These are phyloP conservation scores for Neocrepidodera transversa DNA, from an alignment of 2,888 invertebrate species.

Conservation along the genomic window DNA sequence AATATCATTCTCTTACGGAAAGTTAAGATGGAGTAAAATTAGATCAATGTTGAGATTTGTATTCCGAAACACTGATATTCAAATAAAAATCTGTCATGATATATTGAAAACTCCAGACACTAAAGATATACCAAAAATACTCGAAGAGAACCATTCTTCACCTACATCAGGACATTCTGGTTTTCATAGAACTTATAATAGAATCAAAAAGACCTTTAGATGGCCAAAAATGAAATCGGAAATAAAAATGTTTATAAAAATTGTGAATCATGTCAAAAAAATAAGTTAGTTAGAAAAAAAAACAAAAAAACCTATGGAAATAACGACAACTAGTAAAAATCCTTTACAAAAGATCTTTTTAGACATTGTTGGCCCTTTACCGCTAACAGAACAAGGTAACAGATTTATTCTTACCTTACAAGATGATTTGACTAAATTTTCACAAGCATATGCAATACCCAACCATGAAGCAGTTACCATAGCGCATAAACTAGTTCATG, in stretches of 20 bases:
- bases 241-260: slow-evolving; percentile 38
- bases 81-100: neutral
- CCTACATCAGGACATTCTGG: slow-evolving; percentile 46
- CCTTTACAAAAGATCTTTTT: slow-evolving; percentile 43
- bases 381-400: slow-evolving; percentile 37
- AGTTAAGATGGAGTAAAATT: slow-evolving; percentile 23
- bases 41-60: slow-evolving; percentile 14
- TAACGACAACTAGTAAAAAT: slow-evolving; percentile 7
- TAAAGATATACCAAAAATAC: slow-evolving; percentile 14
- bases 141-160: slow-evolving; percentile 39
- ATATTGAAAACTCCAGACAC: neutral
- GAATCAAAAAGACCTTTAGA: slow-evolving; percentile 38
- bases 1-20: slow-evolving; percentile 11
- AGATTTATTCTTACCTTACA: slow-evolving; percentile 46
- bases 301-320: slow-evolving; percentile 12
- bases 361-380: slow-evolving; percentile 47
- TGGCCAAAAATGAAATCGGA: slow-evolving; percentile 43
- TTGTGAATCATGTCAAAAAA: slow-evolving; percentile 43
- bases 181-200: slow-evolving; percentile 42
- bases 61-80: neutral
- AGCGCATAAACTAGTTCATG: slow-evolving; percentile 40
- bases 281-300: slow-evolving; percentile 9
- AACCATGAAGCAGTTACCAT: slow-evolving; percentile 44
- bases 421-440: slow-evolving; percentile 44
- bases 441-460: slow-evolving; percentile 45